Conservation (phyloP, 2,888 invertebrate genomes). For the Seladonia tumulorum region DNA sequence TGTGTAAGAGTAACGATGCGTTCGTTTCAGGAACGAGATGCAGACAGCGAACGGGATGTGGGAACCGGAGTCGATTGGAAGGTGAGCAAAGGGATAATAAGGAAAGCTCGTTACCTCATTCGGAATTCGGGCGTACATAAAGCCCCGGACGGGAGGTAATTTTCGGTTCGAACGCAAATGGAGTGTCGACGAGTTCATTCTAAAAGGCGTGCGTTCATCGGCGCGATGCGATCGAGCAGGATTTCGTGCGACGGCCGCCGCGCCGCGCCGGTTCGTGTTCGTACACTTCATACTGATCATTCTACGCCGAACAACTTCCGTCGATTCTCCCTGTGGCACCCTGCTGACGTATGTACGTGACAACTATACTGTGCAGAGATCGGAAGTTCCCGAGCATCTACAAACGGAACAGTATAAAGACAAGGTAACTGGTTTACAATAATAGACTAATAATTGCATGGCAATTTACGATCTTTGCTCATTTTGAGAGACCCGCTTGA, state of each 20-base stretch:
- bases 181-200: constrained; percentile 52
- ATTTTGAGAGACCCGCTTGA: not conserved
- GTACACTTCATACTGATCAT: not conserved
- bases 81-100: constrained; percentile 14
- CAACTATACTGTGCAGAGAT: not conserved
- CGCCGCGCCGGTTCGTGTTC: not conserved
- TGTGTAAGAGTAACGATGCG: not conserved
- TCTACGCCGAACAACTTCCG: constrained; percentile 22
- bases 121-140: not conserved
- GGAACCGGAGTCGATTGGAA: not conserved
- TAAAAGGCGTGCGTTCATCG: constrained; percentile 18
- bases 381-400: not conserved
- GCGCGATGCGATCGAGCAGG: not conserved
- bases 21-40: not conserved
- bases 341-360: constrained; percentile 31
- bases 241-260: constrained; percentile 17
- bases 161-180: constrained; percentile 49
- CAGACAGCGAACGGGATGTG: not conserved
- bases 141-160: constrained; percentile 25
- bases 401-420: not conserved
- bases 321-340: constrained; percentile 28
- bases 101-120: not conserved
- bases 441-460: too few relatives aligned
- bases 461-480: too few relatives aligned
- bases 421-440: too few relatives aligned